Conservation (phyloP, 2,888 invertebrate species). For the Orthosia cruda region DNA sequence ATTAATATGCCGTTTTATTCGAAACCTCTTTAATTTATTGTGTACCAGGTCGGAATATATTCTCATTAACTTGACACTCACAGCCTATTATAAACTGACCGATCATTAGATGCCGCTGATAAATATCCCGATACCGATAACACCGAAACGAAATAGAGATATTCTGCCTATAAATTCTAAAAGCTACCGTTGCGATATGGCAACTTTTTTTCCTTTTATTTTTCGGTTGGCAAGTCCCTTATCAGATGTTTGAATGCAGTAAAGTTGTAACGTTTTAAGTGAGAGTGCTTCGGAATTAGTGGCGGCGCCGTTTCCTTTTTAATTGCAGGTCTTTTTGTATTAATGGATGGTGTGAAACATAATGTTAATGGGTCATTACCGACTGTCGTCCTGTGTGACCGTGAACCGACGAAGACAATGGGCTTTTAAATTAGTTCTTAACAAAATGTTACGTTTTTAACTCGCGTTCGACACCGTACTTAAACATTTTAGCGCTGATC, state of each 20-base stretch:
- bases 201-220: constrained; percentile 66
- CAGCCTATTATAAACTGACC: constrained; percentile 87
- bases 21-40: constrained; percentile 88
- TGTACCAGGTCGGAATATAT: constrained; percentile 86
- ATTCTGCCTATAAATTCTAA: constrained; percentile 80
- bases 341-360: constrained; percentile 86
- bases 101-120: constrained; percentile 88
- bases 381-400: constrained; percentile 79
- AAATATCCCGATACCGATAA: constrained; percentile 79
- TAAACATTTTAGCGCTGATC: constrained; percentile 40
- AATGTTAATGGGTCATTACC: constrained; percentile 85
- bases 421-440: constrained; percentile 64
- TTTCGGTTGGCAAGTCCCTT: constrained; percentile 75
- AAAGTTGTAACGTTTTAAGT: constrained; percentile 79
- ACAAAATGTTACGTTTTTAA: constrained; percentile 60
- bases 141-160: constrained; percentile 85
- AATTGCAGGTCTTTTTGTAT: constrained; percentile 79
- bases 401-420: constrained; percentile 74
- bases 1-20: constrained; percentile 90
- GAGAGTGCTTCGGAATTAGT: constrained; percentile 75
- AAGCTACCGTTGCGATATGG: constrained; percentile 78
- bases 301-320: constrained; percentile 77
- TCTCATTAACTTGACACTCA: constrained; percentile 90
- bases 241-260: constrained; percentile 82
- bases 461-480: constrained; percentile 23